Base-by-base conservation (phyloP, 2,113 vertebrate genomes). In the Columbina picui region DNA sequence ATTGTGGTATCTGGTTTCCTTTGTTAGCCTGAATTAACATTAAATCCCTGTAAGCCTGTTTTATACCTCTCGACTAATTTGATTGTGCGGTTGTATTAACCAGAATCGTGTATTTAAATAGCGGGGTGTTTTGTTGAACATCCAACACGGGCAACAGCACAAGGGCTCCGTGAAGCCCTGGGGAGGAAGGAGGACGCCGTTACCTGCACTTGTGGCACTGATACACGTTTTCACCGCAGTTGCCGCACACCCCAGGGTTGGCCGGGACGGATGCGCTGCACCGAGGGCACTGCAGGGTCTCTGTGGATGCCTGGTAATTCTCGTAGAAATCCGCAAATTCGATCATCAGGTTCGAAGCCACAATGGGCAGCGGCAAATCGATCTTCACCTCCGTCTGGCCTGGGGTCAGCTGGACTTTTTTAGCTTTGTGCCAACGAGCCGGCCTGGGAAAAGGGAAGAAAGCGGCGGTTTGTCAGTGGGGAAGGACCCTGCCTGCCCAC, bases 151-250 rank as follows among this genome's bases (percentile, higher is more conserved):
- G 83, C 84, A 81, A 41, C 11, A 47, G 79, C 59, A 73, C 21
- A 2, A 80, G 70, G 38, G 56, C 83, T 84, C 32, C 0, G 8
- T 30, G 57, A 73, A 50, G 4, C 47, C 75, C 7, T 2, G 49
- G 69, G 49, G 49, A 74, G 79, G 59, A 20, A 55, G 0, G 12
- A 47, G 12, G 61, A 19, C 8, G 7, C 14, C 88, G n/a, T 45
- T 71, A 99, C 99, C 99, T 99, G 99, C 99, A 99, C 76, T 99
- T 99, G 98, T 99, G 99, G 92, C 99, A 99, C 97, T 99, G 99
- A 94, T 99, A 99, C 9, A 99, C 99, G 1, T 99, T 99, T 94
- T 99, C 99, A 0, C 99, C 99, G 2, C 99, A 99, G 98, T 99
- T 99, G 45, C 99, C 99, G 39, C 99, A 99, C 85, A 99, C 99